A percentile compares a stretch with the other conserved stretches of the same genome.
Evolutionary conservation across 2,113 vertebrate species (phyloP).

Genomic region (Dunckerocampus dactyliophorus): DNA sequence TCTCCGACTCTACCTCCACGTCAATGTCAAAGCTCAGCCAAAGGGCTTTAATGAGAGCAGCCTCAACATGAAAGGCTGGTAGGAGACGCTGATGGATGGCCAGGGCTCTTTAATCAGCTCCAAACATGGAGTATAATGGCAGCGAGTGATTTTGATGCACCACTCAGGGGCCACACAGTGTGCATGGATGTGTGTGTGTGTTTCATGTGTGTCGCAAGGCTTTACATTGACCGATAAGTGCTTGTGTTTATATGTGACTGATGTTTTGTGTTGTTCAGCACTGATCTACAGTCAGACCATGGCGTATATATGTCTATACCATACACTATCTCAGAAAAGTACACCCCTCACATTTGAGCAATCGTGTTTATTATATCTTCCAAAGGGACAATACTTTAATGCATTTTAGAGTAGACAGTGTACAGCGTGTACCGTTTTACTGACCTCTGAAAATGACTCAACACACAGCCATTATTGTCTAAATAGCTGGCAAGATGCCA

Average conservation of each 20-base stretch:
- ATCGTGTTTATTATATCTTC: too few species aligned
- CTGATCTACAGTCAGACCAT: neutral
- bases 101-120: slow-evolving; percentile 67
- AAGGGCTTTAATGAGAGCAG: slow-evolving; percentile 62
- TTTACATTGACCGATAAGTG: slow-evolving; percentile 35
- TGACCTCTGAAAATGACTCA: neutral
- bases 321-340: too few species aligned
- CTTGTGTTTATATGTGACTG: slow-evolving; percentile 29
- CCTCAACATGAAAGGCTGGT: slow-evolving; percentile 64
- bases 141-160: slow-evolving; percentile 21
- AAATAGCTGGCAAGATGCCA: neutral
- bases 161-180: slow-evolving; percentile 36
- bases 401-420: too few species aligned
- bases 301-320: neutral
- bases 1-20: slow-evolving; percentile 38
- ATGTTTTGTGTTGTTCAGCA: slow-evolving; percentile 10
- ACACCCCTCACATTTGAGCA: too few species aligned
- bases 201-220: slow-evolving; percentile 18
- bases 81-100: slow-evolving; percentile 63
- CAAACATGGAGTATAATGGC: slow-evolving; percentile 53
- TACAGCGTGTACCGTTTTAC: too few species aligned
- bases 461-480: neutral
- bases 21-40: slow-evolving; percentile 48
- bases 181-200: slow-evolving; percentile 8
- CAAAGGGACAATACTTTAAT: too few species aligned